Base-by-base conservation (phyloP, 1,140 invertebrate genomes). In the Dufourea novaeangliae region DNA sequence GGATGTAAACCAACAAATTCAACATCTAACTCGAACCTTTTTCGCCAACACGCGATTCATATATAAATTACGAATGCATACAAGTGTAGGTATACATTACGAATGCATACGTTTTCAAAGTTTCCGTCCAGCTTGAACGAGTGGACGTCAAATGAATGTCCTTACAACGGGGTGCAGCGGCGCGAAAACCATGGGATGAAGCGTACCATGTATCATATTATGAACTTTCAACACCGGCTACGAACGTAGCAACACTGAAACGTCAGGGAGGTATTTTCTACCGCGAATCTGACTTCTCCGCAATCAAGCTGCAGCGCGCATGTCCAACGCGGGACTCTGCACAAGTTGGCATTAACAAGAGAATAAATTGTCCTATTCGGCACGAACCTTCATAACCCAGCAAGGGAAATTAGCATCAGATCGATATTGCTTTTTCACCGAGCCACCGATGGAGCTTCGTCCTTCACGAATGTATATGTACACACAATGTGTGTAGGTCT, bases 361-460 rank as follows among this genome's bases (percentile, higher is more conserved):
- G 84, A 84, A 88, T 88, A 88, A 88, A 88, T 88, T 88, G 86
- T 87, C 80, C 82, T 80, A 88, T 87, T 88, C 85, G 84, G 84
- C 87, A 86, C 85, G 84, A 87, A 87, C 78, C 80, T 87, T 88
- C 84, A 87, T 88, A 87, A 88, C 82, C 86, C 87, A 83, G 75
- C 82, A 25, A 61, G 74, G 74, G 22, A 85, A 88, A 88, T 88
- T 88, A 88, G 84, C 87, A 88, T 88, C 87, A 86, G 87, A 88
- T 88, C 87, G 86, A 88, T 88, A 87, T 88, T 88, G 87, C 85
- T 88, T 88, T 88, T 88, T 87, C 83, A 57, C 73, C 44, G 57
- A 63, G 52, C 82, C 82, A 83, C 82, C 71, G 82, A 83, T 75
- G 82, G 82, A 77, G 44, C 80, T 25, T 50, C 50, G 57, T 32